Percentiles rank a stretch among this genome's conserved stretches.
phyloP scores from a whole-genome alignment of 2,888 invertebrate species.

The Epinotia bilunana region DNA sequence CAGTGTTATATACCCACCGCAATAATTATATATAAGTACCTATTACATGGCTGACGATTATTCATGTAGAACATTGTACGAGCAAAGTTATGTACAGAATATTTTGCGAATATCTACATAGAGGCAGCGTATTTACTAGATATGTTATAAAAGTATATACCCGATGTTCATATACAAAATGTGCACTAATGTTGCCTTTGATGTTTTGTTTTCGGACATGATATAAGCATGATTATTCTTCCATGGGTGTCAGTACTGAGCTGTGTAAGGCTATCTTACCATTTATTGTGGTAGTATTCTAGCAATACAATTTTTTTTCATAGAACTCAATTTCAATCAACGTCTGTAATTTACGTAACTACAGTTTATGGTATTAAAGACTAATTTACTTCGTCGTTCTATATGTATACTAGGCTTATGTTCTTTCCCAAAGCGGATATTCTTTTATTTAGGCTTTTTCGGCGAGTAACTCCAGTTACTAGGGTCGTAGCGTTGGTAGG shows the following conservation, averaged over 20 bases:
- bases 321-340: slow-evolving; percentile 9
- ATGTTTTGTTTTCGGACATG: slow-evolving; percentile 57
- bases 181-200: slow-evolving; percentile 70
- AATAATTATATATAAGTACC: slow-evolving; percentile 45
- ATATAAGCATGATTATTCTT: slow-evolving; percentile 36
- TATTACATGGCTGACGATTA: slow-evolving; percentile 47
- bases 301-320: slow-evolving; percentile 1
- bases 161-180: slow-evolving; percentile 61
- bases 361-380: slow-evolving; percentile 18
- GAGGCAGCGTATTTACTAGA: slow-evolving; percentile 78
- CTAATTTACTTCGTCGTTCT: not conserved
- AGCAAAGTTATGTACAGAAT: slow-evolving; percentile 70
- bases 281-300: slow-evolving; percentile 37
- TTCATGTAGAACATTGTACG: slow-evolving; percentile 68
- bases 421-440: slow-evolving; percentile 18
- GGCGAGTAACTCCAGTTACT: slow-evolving; percentile 19
- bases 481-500: slow-evolving; percentile 11
- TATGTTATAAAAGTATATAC: slow-evolving; percentile 56
- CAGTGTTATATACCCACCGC: slow-evolving; percentile 45
- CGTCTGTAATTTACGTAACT: slow-evolving; percentile 8
- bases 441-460: slow-evolving; percentile 10
- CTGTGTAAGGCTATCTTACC: slow-evolving; percentile 23
- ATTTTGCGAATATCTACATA: slow-evolving; percentile 83
- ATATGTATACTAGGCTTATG: slow-evolving; percentile 10
- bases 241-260: slow-evolving; percentile 27